Base-by-base conservation (phyloP, 2,113 vertebrate species). In the Sylvilagus bachmani region DNA sequence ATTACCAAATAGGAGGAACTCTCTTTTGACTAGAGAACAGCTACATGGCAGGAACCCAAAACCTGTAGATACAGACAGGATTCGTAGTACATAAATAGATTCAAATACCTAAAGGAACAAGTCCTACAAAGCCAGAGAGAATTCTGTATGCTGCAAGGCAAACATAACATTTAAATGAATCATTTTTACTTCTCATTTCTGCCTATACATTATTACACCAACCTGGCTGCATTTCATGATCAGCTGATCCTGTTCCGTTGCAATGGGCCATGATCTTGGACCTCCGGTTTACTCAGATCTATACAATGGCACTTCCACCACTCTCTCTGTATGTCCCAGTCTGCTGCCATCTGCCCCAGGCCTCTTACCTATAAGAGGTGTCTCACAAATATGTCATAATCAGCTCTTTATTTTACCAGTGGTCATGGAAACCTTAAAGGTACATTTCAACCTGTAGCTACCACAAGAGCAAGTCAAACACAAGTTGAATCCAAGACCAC, bases 61-160 rank as follows among this genome's bases (percentile, higher is more conserved):
- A 75, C 53, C 44, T 79, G 8, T 75, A 92, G 78, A 75, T 61
- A 92, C 10, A 94, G n/a, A 93, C 29, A 69, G 29, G 22, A 90
- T n/a, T 95, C 73, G 31, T 29, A 74, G 21, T 38, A 85, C 13
- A 36, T 17, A 78, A 55, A 91, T 31, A 88, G n/a, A 29, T 74
- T 71, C n/a, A 51, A 92, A 82, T 82, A 86, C 64, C 86, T 85
- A 95, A 97, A 95, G 82, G 64, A 96, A 82, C 51, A 93, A 83
- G 29, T 82, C 87, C 13, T 51, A 85, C 29, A 73, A 90, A 90
- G 91, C 13, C 51, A 91, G 33, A 53, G 53, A 80, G 13, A 83
- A 86, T 66, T 95, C 67, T 94, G 36, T 64, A 86, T 22, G 4
- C 44, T 89, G 36, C 1, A 85, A 67, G 49, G n/a, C 44, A 95